A percentile compares a stretch with the other conserved stretches of the same genome.
phyloP scores from a whole-genome alignment of 2,888 invertebrate genomes.

The Chalcis sispes region DNA sequence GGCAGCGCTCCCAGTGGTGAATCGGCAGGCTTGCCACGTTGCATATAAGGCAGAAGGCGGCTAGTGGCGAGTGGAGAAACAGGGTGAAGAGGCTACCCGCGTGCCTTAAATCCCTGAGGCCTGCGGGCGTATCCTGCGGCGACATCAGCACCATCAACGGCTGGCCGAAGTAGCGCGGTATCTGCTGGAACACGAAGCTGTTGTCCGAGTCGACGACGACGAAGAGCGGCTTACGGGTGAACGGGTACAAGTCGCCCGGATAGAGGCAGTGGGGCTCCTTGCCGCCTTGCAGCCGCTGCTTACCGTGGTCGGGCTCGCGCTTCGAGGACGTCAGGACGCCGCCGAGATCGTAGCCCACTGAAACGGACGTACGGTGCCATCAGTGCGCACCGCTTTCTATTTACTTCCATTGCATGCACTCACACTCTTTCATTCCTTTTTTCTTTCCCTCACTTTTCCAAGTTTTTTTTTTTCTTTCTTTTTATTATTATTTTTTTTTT shows the following conservation, averaged over 20 bases:
- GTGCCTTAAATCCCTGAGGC: conserved; percentile 88
- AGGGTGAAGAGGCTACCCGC: conserved; percentile 96
- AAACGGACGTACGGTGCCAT: conserved; percentile 50
- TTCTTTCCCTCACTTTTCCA: not conserved
- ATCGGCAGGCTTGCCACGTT: conserved; percentile 91
- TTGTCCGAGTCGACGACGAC: conserved; percentile 97
- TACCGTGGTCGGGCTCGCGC: conserved; percentile 80
- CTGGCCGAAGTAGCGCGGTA: conserved; percentile 94
- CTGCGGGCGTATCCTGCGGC: conserved; percentile 91
- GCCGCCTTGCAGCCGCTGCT: conserved; percentile 75
- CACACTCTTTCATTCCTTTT: not conserved
- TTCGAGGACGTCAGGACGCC: conserved; percentile 93
- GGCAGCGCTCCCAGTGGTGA: conserved; percentile 93
- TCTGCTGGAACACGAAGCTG: conserved; percentile 93
- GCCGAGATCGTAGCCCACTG: conserved; percentile 93
- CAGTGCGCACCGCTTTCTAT: conserved; percentile 56
- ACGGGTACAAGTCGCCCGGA: conserved; percentile 95
- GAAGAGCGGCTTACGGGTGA: conserved; percentile 94
- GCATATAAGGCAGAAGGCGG: conserved; percentile 94
- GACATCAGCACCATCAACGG: conserved; percentile 95
- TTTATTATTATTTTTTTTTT: too few species aligned
- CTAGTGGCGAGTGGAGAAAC: conserved; percentile 95
- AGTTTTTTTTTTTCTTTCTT: not conserved
- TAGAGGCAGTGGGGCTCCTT: conserved; percentile 89
- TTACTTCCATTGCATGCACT: not conserved